Evolutionary conservation across 1,140 invertebrate species (phyloP), one percentile per base, ranked within the genome.

Genomic region (Glossosoma conforme): DNA sequence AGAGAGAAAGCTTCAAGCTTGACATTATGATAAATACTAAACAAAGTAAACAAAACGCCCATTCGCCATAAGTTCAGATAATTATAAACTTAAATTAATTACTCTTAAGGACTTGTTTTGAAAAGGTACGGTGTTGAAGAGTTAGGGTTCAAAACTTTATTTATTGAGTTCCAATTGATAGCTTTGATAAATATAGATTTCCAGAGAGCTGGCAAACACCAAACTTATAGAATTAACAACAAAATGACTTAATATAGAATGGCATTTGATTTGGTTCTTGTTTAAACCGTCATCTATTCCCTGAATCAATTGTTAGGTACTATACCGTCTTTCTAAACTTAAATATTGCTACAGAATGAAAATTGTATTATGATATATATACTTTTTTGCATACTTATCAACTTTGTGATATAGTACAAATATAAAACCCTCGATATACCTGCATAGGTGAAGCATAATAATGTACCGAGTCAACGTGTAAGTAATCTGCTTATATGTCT

Each of bases 1-100:
- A 53, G 50, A 37, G 46, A 44, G 50, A 45, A 49, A 57, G 55
- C 55, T 57, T 53, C 45, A 57, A 57, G 55, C 55, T 57, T 48
- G 54, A 47, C 48, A 53, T 53, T 53, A 57, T 49, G 50, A 53
- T 57, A 50, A 55, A 55, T 47, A 55, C 53, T 55, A 55, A 56
- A 52, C 48, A 46, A 56, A 52, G 49, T 51, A 56, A 56, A 52
- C 14, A 28, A 56, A 52, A 47, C 54, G 54, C 54, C 54, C 54
- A 56, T 56, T 56, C 37, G 54, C 54, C 35, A 35, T 56, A 56
- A 56, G 54, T 52, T 56, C 54, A 52, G 44, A 52, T 56, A 52
- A 52, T 52, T 52, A 52, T 52, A 46, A 49, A 49, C 41, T 32
- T 41, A 44, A 51, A 51, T 44, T 25, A 36, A 42, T 30, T 51